These are phyloP conservation scores for Acanthosepion esculentum DNA, from an alignment of 2,888 invertebrate genomes.

Conservation along the genomic window DNA sequence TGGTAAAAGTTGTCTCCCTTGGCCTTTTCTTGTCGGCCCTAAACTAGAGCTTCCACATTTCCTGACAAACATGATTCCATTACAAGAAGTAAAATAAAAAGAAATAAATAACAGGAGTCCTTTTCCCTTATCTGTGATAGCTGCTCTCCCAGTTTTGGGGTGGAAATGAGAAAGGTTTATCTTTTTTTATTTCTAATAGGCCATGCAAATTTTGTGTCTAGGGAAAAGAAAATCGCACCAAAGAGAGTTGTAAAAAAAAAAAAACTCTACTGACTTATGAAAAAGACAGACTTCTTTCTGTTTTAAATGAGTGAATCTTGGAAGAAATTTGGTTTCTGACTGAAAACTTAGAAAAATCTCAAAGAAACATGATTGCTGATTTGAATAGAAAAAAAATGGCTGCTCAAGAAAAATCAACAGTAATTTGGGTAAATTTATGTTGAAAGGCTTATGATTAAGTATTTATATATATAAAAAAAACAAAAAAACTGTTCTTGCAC, in stretches of 20 bases:
- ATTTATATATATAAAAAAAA: neutral
- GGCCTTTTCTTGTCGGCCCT: neutral
- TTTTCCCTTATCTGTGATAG: conserved; percentile 33
- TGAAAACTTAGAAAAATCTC: neutral
- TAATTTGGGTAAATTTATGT: neutral
- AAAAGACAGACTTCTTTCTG: neutral
- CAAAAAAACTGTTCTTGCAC: neutral
- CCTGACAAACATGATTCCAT: neutral
- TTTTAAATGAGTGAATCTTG: neutral
- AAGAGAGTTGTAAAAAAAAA: neutral
- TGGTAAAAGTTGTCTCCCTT: neutral
- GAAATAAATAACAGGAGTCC: neutral
- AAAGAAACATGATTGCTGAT: neutral
- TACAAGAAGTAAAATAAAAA: neutral
- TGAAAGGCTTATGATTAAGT: neutral
- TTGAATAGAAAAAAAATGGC: neutral
- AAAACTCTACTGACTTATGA: neutral
- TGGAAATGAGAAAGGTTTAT: neutral
- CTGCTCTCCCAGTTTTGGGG: neutral
- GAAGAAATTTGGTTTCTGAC: neutral
- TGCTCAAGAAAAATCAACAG: neutral
- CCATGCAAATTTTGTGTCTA: neutral
- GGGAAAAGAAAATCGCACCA: neutral
- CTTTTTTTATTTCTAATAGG: neutral
- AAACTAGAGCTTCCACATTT: neutral